Conservation (phyloP, 2,888 invertebrate species). For the Nyleta sp. region DNA sequence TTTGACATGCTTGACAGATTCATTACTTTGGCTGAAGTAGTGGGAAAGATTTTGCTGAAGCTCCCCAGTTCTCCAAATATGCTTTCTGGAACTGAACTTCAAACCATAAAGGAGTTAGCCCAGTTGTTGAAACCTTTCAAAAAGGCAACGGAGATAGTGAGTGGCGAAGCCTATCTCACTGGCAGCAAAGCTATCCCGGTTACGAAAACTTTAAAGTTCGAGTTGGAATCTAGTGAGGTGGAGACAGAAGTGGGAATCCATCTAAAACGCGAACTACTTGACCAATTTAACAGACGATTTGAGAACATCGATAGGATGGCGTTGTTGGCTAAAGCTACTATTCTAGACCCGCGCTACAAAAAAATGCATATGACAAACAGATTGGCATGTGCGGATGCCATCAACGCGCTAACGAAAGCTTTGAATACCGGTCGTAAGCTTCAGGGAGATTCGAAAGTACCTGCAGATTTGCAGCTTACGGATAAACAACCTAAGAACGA, state of each 20-base stretch:
- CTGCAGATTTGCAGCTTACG: no score
- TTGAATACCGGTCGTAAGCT: neutral
- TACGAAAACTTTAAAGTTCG: conserved; percentile 56
- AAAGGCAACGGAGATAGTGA: conserved; percentile 66
- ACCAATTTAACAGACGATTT: conserved; percentile 50
- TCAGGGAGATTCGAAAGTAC: no score
- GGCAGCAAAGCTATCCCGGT: conserved; percentile 62
- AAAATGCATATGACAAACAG: conserved; percentile 55
- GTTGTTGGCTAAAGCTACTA: conserved; percentile 42
- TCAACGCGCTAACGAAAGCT: conserved; percentile 42
- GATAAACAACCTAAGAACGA: neutral
- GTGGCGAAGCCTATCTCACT: conserved; percentile 68
- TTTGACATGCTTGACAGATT: conserved; percentile 65
- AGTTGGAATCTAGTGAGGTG: conserved; percentile 27
- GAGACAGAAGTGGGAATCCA: conserved; percentile 37
- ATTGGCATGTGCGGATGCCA: conserved; percentile 49
- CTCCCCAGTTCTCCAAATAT: conserved; percentile 51
- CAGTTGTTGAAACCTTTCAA: conserved; percentile 68
- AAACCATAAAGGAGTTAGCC: conserved; percentile 64
- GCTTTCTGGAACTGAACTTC: conserved; percentile 61
- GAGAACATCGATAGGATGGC: conserved; percentile 50
- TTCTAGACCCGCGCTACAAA: conserved; percentile 60
- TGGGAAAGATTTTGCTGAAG: conserved; percentile 66
- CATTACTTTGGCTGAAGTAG: conserved; percentile 60
- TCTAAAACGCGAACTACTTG: conserved; percentile 41